These are phyloP conservation scores for Dynastes maya DNA, from an alignment of 2,888 invertebrate genomes.

Conservation along the genomic window DNA sequence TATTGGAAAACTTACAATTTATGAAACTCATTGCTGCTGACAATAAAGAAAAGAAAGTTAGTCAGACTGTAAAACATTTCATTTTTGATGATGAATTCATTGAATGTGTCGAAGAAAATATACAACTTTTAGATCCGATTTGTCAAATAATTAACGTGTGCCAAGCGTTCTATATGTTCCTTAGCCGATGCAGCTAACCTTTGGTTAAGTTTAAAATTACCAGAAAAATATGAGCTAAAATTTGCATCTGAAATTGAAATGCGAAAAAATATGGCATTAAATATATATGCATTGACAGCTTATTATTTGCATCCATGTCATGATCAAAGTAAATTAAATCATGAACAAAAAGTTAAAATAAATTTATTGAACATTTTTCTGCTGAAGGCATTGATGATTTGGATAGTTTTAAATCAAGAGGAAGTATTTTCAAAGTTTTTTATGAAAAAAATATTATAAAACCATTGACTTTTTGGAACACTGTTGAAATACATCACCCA, in stretches of 20 bases:
- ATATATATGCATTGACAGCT: too few species aligned
- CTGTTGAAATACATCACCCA: not conserved
- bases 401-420: not conserved
- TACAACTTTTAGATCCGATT: not conserved
- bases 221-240: not conserved
- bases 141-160: not conserved
- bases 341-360: not conserved
- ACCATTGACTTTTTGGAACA: not conserved
- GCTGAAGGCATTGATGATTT: not conserved
- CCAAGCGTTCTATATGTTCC: not conserved
- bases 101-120: not conserved
- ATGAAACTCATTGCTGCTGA: not conserved
- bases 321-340: too few species aligned
- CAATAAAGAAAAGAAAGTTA: not conserved
- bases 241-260: not conserved
- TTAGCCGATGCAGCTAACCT: not conserved
- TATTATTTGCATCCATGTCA: too few species aligned
- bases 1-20: not conserved
- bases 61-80: not conserved
- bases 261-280: not conserved
- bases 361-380: not conserved
- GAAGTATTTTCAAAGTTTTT: not conserved
- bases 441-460: not conserved
- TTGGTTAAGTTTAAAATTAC: not conserved
- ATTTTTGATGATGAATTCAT: not conserved